Evolutionary conservation across 1,140 invertebrate species (phyloP).

Genomic region (Carposina sasakii): DNA sequence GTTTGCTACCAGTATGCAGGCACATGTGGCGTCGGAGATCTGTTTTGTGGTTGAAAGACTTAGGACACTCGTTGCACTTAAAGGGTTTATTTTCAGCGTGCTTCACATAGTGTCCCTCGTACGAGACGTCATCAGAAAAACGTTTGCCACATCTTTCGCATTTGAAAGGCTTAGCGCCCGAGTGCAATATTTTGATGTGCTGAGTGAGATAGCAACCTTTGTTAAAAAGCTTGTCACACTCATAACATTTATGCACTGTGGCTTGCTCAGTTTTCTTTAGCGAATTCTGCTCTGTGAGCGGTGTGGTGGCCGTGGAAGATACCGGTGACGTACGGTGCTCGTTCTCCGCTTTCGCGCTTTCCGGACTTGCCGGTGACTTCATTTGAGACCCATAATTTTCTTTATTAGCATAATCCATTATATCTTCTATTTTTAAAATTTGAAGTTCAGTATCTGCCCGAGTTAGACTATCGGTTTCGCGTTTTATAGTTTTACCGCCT

Average conservation of each 20-base stretch:
- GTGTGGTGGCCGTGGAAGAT: slow-evolving; percentile 60
- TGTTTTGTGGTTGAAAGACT: slow-evolving; percentile 89
- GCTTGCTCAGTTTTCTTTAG: slow-evolving; percentile 47
- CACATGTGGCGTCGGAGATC: slow-evolving; percentile 91
- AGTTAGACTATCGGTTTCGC: slow-evolving; percentile 42
- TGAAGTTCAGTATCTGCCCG: slow-evolving; percentile 54
- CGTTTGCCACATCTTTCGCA: slow-evolving; percentile 89
- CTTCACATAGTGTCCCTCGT: slow-evolving; percentile 81
- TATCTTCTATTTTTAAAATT: slow-evolving; percentile 63
- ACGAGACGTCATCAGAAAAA: slow-evolving; percentile 78
- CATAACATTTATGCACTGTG: slow-evolving; percentile 80
- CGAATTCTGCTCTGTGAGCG: slow-evolving; percentile 62
- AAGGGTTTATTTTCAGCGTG: slow-evolving; percentile 90
- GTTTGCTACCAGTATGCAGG: slow-evolving; percentile 87
- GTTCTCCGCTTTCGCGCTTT: slow-evolving; percentile 58
- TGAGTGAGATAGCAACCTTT: slow-evolving; percentile 91
- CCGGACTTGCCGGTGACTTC: slow-evolving; percentile 66
- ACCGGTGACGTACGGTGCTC: slow-evolving; percentile 57
- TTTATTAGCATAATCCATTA: slow-evolving; percentile 69
- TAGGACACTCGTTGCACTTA: slow-evolving; percentile 90
- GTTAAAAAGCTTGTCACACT: slow-evolving; percentile 89
- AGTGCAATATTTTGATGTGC: slow-evolving; percentile 92
- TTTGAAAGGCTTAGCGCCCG: slow-evolving; percentile 88
- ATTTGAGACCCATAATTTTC: slow-evolving; percentile 69
- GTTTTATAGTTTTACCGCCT: slow-evolving; percentile 59